These are phyloP conservation scores for Poecilia velifera DNA, from an alignment of 2,797 vertebrate genomes.

Conservation along the genomic window DNA sequence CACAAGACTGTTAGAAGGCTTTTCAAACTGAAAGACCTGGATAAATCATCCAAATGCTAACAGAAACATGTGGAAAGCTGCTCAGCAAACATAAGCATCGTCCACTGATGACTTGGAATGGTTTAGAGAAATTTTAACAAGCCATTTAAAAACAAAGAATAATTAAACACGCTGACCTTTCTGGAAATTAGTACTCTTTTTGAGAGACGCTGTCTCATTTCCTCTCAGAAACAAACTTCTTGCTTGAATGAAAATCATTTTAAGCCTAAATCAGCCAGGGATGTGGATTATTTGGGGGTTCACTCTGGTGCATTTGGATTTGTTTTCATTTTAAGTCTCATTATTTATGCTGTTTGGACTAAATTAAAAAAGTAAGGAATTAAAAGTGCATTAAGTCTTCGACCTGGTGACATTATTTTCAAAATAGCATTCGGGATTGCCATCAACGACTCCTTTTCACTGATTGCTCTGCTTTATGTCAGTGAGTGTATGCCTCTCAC, in stretches of 20 bases:
- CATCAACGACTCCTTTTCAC: background rate
- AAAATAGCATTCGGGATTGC: background rate
- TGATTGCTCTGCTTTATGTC: constrained; percentile 1
- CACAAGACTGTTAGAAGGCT: background rate
- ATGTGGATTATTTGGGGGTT: background rate
- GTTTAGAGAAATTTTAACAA: background rate
- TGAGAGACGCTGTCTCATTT: background rate
- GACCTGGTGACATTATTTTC: background rate
- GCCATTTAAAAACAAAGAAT: no score
- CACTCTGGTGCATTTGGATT: background rate
- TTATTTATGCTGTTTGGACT: background rate
- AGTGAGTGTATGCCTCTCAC: background rate
- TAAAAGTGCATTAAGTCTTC: background rate
- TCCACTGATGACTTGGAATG: background rate
- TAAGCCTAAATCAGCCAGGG: background rate
- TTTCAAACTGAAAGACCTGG: background rate
- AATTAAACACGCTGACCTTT: no score
- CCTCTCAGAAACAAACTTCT: background rate
- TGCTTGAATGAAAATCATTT: background rate
- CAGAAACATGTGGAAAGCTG: background rate
- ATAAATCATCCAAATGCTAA: background rate
- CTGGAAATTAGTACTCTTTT: background rate
- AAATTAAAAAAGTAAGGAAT: background rate
- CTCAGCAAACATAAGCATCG: background rate
- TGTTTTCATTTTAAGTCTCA: background rate